Evolutionary conservation across 1,140 invertebrate species (phyloP).

Genomic region (Oncopeltus fasciatus): DNA sequence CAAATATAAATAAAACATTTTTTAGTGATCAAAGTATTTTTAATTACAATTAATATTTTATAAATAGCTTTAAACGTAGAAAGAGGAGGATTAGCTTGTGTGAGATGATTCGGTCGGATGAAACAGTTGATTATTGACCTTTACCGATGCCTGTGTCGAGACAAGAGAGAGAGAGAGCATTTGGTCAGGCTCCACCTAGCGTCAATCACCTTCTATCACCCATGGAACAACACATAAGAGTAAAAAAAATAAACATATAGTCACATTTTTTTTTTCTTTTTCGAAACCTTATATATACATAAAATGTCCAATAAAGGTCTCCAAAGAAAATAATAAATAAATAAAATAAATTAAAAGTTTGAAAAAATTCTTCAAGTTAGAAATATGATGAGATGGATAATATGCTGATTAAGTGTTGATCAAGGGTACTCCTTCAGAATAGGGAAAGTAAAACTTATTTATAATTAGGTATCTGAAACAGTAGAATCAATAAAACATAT

Average conservation of each 20-base stretch:
- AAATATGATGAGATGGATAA: background rate
- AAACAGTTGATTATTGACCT: slow-evolving; percentile 13
- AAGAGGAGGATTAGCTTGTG: background rate
- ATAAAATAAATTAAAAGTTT: background rate
- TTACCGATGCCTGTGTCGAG: slow-evolving; percentile 19
- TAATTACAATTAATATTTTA: no score
- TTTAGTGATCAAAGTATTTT: no score
- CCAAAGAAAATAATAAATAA: slow-evolving; percentile 8
- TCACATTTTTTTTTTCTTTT: background rate
- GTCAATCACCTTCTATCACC: slow-evolving; percentile 13
- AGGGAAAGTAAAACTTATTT: no score
- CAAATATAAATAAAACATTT: no score
- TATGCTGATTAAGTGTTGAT: background rate
- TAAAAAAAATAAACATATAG: slow-evolving; percentile 17
- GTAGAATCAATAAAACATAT: slow-evolving; percentile 9
- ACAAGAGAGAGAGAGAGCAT: slow-evolving; percentile 12
- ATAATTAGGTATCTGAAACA: slow-evolving; percentile 17
- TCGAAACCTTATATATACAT: background rate
- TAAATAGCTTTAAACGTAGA: no score
- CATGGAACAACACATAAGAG: slow-evolving; percentile 20
- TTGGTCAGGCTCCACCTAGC: slow-evolving; percentile 15
- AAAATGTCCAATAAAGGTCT: background rate
- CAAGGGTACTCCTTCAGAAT: background rate
- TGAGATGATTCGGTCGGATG: background rate
- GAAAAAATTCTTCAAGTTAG: background rate